Percentiles rank a stretch among this genome's conserved stretches.
phyloP scores from a whole-genome alignment of 1,140 invertebrate genomes.

The Mylabris phalerata region DNA sequence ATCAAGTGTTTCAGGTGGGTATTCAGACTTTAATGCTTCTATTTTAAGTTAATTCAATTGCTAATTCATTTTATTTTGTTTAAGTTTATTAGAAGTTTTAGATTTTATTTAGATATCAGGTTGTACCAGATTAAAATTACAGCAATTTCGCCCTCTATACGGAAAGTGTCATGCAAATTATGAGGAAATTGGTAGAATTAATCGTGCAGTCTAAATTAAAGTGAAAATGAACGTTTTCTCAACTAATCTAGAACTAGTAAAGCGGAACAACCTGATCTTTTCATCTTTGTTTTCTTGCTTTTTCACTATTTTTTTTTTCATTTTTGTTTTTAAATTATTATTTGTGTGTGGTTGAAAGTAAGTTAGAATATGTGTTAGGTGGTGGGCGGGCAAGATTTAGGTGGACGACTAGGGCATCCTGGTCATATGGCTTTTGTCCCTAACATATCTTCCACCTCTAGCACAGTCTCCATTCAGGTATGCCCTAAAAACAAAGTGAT shows the following conservation, averaged over 20 bases:
- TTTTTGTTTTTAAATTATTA: neutral
- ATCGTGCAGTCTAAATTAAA: too few species aligned
- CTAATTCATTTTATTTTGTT: too few species aligned
- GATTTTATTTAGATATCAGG: too few species aligned
- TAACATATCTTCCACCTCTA: constrained; percentile 45
- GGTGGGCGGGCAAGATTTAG: constrained; percentile 39
- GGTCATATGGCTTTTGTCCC: constrained; percentile 49
- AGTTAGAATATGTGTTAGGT: constrained; percentile 37
- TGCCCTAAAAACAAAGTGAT: neutral
- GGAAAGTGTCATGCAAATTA: too few species aligned
- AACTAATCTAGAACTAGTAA: too few species aligned
- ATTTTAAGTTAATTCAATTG: neutral
- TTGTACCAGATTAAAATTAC: too few species aligned
- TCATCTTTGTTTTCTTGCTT: constrained; percentile 1
- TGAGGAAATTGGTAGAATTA: too few species aligned
- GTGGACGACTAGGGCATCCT: constrained; percentile 43
- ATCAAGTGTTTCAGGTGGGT: constrained; percentile 57
- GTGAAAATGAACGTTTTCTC: too few species aligned
- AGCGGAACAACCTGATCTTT: neutral
- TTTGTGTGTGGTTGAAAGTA: constrained; percentile 11
- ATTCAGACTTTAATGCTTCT: neutral
- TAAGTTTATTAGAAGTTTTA: too few species aligned
- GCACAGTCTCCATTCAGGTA: constrained; percentile 37
- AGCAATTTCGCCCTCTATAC: too few species aligned
- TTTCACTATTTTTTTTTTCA: neutral